Evolutionary conservation across 1,140 invertebrate species (phyloP).

Genomic region (Drosophila triauraria): DNA sequence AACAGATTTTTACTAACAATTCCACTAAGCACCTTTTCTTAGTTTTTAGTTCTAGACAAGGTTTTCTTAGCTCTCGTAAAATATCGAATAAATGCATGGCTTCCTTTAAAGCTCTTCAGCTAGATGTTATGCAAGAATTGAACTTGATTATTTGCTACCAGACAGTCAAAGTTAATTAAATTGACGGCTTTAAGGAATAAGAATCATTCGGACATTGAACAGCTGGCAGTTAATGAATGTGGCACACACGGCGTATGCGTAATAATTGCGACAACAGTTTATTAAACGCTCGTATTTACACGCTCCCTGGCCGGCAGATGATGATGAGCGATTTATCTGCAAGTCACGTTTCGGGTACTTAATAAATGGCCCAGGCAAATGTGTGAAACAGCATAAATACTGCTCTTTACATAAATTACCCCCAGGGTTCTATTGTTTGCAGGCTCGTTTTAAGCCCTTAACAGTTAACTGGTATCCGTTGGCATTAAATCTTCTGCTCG

Average conservation of each 20-base stretch:
- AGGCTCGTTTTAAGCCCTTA: constrained; percentile 46
- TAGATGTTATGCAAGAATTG: neutral
- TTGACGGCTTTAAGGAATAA: constrained; percentile 22
- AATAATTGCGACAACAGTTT: constrained; percentile 58
- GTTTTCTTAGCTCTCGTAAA: no score
- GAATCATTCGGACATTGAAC: constrained; percentile 23
- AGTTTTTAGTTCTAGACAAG: no score
- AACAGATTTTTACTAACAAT: neutral
- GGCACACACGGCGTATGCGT: constrained; percentile 47
- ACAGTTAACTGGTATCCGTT: constrained; percentile 39
- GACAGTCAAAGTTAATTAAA: constrained; percentile 4
- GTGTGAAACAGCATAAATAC: constrained; percentile 60
- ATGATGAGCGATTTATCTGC: constrained; percentile 53
- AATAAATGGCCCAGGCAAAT: constrained; percentile 62
- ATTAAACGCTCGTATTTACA: constrained; percentile 66
- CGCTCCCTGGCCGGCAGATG: constrained; percentile 32
- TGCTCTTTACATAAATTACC: constrained; percentile 60
- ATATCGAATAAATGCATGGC: neutral
- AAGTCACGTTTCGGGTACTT: constrained; percentile 62
- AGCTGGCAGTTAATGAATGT: constrained; percentile 57
- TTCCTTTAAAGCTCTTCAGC: neutral
- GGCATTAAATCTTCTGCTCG: constrained; percentile 12
- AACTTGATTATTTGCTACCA: neutral
- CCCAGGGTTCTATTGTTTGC: constrained; percentile 39
- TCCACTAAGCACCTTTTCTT: neutral